phyloP scores from a whole-genome alignment of 1,140 invertebrate species.

The Aradophagus sp. region DNA sequence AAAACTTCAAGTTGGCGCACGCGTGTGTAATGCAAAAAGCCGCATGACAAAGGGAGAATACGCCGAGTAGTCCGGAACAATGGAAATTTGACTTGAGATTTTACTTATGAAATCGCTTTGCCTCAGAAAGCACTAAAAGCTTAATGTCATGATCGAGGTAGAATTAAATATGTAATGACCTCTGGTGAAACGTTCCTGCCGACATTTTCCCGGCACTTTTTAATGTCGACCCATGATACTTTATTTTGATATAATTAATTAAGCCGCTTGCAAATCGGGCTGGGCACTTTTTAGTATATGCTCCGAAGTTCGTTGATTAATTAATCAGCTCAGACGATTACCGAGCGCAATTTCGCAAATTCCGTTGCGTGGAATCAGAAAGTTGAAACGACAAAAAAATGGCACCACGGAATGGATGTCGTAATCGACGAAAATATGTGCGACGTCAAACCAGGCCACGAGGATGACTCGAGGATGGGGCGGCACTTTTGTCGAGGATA shows the following conservation, averaged over 20 bases:
- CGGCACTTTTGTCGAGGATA: slow-evolving; percentile 53
- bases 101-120: slow-evolving; percentile 47
- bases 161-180: slow-evolving; percentile 35
- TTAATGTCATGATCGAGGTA: slow-evolving; percentile 55
- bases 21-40: slow-evolving; percentile 34
- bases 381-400: background rate
- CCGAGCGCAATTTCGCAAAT: no score
- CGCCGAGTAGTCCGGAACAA: slow-evolving; percentile 50
- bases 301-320: no score
- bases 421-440: slow-evolving; percentile 38
- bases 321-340: no score
- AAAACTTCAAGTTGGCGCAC: slow-evolving; percentile 36
- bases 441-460: slow-evolving; percentile 48
- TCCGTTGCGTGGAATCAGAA: no score
- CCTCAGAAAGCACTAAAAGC: slow-evolving; percentile 46
- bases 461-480: slow-evolving; percentile 45
- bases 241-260: slow-evolving; percentile 24
- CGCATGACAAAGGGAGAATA: slow-evolving; percentile 40
- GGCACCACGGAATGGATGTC: slow-evolving; percentile 7
- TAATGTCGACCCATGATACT: background rate
- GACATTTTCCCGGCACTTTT: slow-evolving; percentile 4
- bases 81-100: slow-evolving; percentile 42
- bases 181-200: slow-evolving; percentile 21
- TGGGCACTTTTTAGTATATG: no score
- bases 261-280: background rate